Evolutionary conservation across 2,113 vertebrate species (phyloP).

Genomic region (Drymodes brunneopygia): DNA sequence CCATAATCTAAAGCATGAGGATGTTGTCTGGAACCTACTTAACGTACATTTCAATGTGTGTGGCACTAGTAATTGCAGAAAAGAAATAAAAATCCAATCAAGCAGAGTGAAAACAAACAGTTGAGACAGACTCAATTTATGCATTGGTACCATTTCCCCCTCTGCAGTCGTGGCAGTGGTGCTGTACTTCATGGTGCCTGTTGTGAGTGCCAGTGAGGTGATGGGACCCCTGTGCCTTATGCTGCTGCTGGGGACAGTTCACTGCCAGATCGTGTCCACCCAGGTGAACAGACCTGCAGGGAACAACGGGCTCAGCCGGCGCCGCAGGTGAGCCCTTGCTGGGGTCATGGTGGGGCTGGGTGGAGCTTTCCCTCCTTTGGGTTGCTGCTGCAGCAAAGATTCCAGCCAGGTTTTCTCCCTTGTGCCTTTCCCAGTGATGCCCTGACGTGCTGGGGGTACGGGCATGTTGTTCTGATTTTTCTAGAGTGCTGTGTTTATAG

Average conservation of each 20-base stretch:
- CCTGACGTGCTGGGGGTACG: not conserved
- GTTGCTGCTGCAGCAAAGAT: not conserved
- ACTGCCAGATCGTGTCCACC: slow-evolving; percentile 97
- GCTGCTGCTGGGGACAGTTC: slow-evolving; percentile 95
- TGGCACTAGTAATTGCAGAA: not conserved
- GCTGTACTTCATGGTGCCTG: slow-evolving; percentile 84
- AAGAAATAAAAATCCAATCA: not conserved
- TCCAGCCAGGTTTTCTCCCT: not conserved
- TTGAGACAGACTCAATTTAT: not conserved
- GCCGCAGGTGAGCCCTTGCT: slow-evolving; percentile 77
- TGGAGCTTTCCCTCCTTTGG: fast-evolving
- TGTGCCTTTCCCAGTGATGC: not conserved
- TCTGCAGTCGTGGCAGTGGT: slow-evolving; percentile 81
- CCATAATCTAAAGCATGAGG: not conserved
- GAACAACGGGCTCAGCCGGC: slow-evolving; percentile 78
- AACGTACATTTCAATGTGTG: not conserved
- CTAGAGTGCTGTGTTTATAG: too few relatives aligned
- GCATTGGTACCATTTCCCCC: not conserved
- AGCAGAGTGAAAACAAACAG: not conserved
- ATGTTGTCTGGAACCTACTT: not conserved
- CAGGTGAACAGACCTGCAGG: slow-evolving; percentile 76
- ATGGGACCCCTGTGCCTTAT: slow-evolving; percentile 92
- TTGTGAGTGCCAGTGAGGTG: slow-evolving; percentile 85
- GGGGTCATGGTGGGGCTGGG: too few relatives aligned
- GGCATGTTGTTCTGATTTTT: too few relatives aligned